A percentile compares a stretch with the other conserved stretches of the same genome.
Conservation (phyloP, 2,797 vertebrate species). For the Toxotes lorentzi region DNA sequence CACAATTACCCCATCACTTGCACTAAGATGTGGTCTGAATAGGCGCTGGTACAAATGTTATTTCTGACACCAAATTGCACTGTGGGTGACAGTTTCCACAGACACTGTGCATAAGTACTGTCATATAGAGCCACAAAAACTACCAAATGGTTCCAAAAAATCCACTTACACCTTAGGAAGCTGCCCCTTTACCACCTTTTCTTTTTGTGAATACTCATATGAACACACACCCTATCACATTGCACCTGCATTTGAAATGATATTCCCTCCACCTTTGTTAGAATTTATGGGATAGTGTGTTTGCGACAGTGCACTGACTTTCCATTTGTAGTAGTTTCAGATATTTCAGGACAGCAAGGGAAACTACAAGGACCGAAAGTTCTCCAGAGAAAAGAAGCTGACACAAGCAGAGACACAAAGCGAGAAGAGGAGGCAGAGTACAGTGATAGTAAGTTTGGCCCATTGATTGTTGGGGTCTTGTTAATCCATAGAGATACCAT, state of each 20-base stretch:
- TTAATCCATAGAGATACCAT: slow-evolving; percentile 76
- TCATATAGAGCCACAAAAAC: slow-evolving; percentile 6
- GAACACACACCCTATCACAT: slow-evolving; percentile 2
- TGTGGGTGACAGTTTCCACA: slow-evolving; percentile 10
- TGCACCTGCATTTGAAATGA: slow-evolving; percentile 20
- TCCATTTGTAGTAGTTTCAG: slow-evolving; percentile 16
- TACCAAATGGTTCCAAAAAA: slow-evolving; percentile 11
- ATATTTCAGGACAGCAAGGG: slow-evolving; percentile 50
- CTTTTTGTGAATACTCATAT: not conserved
- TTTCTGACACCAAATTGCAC: slow-evolving; percentile 29
- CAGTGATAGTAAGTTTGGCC: slow-evolving; percentile 65
- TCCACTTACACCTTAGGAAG: not conserved
- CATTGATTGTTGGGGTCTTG: slow-evolving; percentile 77
- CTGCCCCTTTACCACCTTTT: slow-evolving; percentile 4
- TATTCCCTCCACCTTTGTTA: slow-evolving; percentile 33
- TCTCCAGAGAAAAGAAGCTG: slow-evolving; percentile 67
- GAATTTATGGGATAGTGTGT: slow-evolving; percentile 30
- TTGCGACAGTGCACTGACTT: slow-evolving; percentile 26
- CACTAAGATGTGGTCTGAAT: slow-evolving; percentile 48
- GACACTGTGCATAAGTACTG: slow-evolving; percentile 10
- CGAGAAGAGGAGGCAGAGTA: slow-evolving; percentile 39
- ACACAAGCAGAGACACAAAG: slow-evolving; percentile 67
- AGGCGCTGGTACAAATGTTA: slow-evolving; percentile 18
- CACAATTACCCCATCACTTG: slow-evolving; percentile 24
- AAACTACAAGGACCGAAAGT: slow-evolving; percentile 60